A percentile compares a stretch with the other conserved stretches of the same genome.
Evolutionary conservation across 2,888 invertebrate species (phyloP).

Genomic region (Polydesmus complanatus): DNA sequence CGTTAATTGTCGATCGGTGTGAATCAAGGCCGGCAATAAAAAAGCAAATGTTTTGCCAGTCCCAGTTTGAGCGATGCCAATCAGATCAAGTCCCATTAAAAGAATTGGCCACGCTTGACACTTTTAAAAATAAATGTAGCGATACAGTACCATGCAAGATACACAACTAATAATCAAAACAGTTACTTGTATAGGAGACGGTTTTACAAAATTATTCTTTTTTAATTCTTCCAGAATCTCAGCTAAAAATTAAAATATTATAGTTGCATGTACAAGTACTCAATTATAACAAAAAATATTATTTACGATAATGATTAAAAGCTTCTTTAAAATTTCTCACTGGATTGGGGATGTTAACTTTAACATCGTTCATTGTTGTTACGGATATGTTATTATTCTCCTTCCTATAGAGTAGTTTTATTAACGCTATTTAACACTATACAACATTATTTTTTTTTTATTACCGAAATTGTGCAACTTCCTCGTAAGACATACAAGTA

Average conservation of each 20-base stretch:
- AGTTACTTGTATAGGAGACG: constrained; percentile 59
- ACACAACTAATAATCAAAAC: neutral
- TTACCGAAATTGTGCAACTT: constrained; percentile 38
- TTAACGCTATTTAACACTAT: neutral
- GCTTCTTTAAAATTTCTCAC: constrained; percentile 68
- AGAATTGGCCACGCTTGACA: constrained; percentile 89
- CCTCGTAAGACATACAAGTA: constrained; percentile 45
- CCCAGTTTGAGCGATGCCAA: constrained; percentile 92
- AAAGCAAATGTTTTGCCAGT: constrained; percentile 89
- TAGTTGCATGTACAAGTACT: neutral
- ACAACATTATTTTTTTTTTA: constrained; percentile 2
- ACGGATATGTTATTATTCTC: constrained; percentile 49
- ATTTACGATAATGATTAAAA: constrained; percentile 52
- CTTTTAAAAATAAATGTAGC: constrained; percentile 36
- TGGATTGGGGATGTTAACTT: constrained; percentile 53
- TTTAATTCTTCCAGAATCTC: constrained; percentile 66
- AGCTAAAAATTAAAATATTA: constrained; percentile 15
- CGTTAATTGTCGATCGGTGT: constrained; percentile 66
- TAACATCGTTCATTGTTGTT: constrained; percentile 27
- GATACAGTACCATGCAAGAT: neutral
- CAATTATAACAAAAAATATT: neutral
- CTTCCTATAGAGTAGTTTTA: constrained; percentile 22
- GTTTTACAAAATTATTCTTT: constrained; percentile 63
- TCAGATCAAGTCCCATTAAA: constrained; percentile 76
- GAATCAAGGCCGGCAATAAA: constrained; percentile 78